Evolutionary conservation across 2,113 vertebrate genomes (phyloP).

Genomic region (Acanthisitta chloris): DNA sequence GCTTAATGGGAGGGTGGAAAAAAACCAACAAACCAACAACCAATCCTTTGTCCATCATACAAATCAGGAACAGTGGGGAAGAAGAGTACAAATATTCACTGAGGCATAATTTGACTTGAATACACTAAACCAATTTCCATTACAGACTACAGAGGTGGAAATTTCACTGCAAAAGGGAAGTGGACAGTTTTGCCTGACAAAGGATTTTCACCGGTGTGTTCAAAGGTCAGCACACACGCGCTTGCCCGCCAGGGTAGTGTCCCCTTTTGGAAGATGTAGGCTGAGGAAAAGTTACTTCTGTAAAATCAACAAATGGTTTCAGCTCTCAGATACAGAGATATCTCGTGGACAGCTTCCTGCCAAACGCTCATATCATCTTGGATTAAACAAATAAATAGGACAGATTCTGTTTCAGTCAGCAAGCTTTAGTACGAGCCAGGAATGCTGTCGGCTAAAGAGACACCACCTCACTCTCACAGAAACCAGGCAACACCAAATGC

Average conservation of each 20-base stretch:
- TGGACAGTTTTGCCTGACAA: conserved; percentile 26
- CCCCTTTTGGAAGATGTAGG: conserved; percentile 56
- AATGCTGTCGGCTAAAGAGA: conserved; percentile 24
- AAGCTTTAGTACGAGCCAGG: conserved; percentile 36
- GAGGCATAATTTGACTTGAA: background rate
- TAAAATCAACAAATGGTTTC: conserved; percentile 55
- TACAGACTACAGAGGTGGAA: background rate
- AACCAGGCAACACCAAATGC: background rate
- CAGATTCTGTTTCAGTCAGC: conserved; percentile 54
- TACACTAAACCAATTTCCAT: background rate
- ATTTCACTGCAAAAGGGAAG: conserved; percentile 46
- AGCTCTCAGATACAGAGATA: background rate
- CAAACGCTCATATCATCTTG: conserved; percentile 62
- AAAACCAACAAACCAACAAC: background rate
- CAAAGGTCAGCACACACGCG: conserved; percentile 26
- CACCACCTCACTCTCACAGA: background rate
- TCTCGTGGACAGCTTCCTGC: conserved; percentile 4
- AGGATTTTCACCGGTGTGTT: background rate
- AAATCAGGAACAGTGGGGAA: background rate
- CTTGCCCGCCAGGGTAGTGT: background rate
- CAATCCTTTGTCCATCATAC: background rate
- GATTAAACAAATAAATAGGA: conserved; percentile 67
- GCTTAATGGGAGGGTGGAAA: background rate
- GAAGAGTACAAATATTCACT: background rate
- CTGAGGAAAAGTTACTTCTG: conserved; percentile 57